These are phyloP conservation scores for Argopecten irradians DNA, from an alignment of 1,140 invertebrate genomes.

Conservation along the genomic window DNA sequence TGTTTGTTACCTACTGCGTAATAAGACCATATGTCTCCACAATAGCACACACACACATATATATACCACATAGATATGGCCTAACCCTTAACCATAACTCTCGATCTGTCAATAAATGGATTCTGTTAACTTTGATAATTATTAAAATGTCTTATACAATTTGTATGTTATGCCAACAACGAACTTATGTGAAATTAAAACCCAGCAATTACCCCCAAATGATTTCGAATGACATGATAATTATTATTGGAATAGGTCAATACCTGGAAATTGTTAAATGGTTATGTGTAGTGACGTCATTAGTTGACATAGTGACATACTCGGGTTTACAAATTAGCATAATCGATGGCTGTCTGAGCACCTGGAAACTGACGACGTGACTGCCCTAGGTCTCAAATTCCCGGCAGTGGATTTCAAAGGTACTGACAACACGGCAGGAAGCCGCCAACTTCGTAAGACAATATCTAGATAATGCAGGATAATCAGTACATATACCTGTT, in stretches of 20 bases:
- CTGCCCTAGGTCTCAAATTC: neutral
- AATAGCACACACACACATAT: neutral
- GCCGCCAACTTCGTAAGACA: neutral
- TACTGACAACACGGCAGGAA: slow-evolving; percentile 5
- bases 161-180: neutral
- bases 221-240: neutral
- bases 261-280: neutral
- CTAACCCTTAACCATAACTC: neutral
- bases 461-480: neutral
- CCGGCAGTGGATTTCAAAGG: slow-evolving; percentile 12
- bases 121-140: neutral
- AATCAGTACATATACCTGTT: neutral
- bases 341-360: neutral
- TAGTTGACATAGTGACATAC: slow-evolving; percentile 13
- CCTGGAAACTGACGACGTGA: neutral
- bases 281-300: neutral
- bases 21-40: slow-evolving; percentile 15
- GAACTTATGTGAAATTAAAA: neutral
- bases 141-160: neutral
- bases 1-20: neutral
- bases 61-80: neutral
- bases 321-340: neutral
- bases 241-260: neutral
- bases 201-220: neutral
- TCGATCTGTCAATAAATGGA: neutral